Conservation (phyloP, 2,113 vertebrate genomes). For the Emydocephalus ijimae region DNA sequence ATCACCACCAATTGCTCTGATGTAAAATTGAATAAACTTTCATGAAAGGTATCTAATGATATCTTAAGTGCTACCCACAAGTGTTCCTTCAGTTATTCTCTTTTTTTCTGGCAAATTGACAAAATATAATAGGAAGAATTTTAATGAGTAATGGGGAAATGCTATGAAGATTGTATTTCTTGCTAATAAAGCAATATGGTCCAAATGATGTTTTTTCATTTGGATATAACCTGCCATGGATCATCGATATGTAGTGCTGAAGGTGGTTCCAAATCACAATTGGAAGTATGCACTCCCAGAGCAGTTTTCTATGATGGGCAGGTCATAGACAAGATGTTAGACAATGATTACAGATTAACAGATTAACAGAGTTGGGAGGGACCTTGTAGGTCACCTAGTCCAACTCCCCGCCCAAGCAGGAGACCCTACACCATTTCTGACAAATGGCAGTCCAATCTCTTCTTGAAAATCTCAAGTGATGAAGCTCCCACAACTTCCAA, state of each 20-base stretch:
- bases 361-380: no score
- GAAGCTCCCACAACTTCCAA: no score
- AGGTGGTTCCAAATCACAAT: neutral
- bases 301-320: neutral
- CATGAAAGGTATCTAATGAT: conserved; percentile 49
- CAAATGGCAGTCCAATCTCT: no score
- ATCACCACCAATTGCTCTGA: conserved; percentile 43
- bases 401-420: no score
- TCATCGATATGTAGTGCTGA: neutral
- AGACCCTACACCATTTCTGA: no score
- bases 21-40: conserved; percentile 38
- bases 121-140: neutral
- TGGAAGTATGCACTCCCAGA: neutral
- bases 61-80: conserved; percentile 49
- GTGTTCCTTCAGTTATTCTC: conserved; percentile 45
- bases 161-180: neutral
- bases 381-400: no score
- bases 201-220: neutral
- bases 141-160: neutral
- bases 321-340: neutral
- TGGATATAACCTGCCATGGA: neutral
- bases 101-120: conserved; percentile 34
- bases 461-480: no score
- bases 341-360: neutral
- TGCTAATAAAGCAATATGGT: neutral